These are phyloP conservation scores for Onychomys leucogaster DNA, from an alignment of 2,797 vertebrate genomes.

Conservation along the genomic window DNA sequence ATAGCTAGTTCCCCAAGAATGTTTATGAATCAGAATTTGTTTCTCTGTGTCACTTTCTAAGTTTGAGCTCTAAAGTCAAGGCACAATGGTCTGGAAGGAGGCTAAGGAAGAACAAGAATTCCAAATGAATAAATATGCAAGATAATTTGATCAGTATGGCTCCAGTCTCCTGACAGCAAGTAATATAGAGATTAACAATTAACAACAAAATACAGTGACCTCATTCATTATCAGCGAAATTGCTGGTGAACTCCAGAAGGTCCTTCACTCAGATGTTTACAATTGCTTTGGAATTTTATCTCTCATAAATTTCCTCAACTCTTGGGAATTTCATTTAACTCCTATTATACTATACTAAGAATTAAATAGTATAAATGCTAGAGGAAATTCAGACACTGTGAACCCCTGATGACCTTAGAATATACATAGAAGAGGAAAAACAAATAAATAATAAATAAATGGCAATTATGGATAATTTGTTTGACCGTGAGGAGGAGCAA, in stretches of 20 bases:
- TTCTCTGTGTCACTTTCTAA: not conserved
- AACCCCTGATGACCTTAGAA: not conserved
- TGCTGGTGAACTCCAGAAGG: not conserved
- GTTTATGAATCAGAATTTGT: conserved; percentile 19
- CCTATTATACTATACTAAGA: conserved; percentile 39
- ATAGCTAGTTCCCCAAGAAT: not conserved
- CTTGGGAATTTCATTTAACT: conserved; percentile 71
- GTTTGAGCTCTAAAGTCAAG: conserved; percentile 48
- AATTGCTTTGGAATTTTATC: conserved; percentile 53
- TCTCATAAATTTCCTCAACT: conserved; percentile 52
- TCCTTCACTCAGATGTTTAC: conserved; percentile 32
- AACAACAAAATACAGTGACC: conserved; percentile 58
- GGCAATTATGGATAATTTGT: conserved; percentile 9
- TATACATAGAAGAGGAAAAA: conserved; percentile 34
- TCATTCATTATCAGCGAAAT: conserved; percentile 59
- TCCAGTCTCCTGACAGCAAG: conserved; percentile 58
- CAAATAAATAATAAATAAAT: conserved; percentile 2
- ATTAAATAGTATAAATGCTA: not conserved
- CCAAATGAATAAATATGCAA: conserved; percentile 63
- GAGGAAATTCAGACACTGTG: conserved; percentile 32
- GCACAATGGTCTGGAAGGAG: not conserved
- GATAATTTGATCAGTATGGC: conserved; percentile 54
- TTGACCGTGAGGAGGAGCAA: not conserved
- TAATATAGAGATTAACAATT: conserved; percentile 72
- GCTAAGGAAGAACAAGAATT: not conserved